These are phyloP conservation scores for Phyllotreta striolata DNA, from an alignment of 2,888 invertebrate species.

Conservation along the genomic window DNA sequence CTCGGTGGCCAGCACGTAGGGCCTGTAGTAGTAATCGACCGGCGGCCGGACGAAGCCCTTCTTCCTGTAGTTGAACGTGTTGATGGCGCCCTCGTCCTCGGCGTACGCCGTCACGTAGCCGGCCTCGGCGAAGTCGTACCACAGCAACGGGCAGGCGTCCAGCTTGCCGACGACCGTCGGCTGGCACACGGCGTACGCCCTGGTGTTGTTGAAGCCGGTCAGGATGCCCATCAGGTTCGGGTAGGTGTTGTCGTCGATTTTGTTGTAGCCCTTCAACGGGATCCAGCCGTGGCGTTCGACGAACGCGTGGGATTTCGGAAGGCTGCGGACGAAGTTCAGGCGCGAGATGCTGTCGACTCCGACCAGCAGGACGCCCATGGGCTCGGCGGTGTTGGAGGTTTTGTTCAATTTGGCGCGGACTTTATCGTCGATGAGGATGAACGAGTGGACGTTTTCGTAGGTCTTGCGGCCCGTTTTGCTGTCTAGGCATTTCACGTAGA, in stretches of 20 bases:
- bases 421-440: slow-evolving; percentile 52
- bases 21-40: slow-evolving; percentile 81
- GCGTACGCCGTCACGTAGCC: slow-evolving; percentile 82
- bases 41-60: slow-evolving; percentile 76
- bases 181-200: slow-evolving; percentile 63
- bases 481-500: slow-evolving; percentile 64
- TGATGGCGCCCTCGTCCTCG: slow-evolving; percentile 77
- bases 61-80: slow-evolving; percentile 78
- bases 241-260: slow-evolving; percentile 88
- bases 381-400: slow-evolving; percentile 48
- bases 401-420: slow-evolving; percentile 45
- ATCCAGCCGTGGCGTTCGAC: slow-evolving; percentile 65
- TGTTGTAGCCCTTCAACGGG: slow-evolving; percentile 59
- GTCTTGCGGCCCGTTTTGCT: slow-evolving; percentile 48
- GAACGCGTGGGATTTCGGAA: slow-evolving; percentile 73
- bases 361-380: slow-evolving; percentile 76
- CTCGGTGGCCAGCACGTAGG: slow-evolving; percentile 76
- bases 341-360: slow-evolving; percentile 89
- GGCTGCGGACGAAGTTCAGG: slow-evolving; percentile 77
- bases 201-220: slow-evolving; percentile 59
- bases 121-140: slow-evolving; percentile 75
- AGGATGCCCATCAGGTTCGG: slow-evolving; percentile 87
- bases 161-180: slow-evolving; percentile 65
- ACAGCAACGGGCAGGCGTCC: slow-evolving; percentile 78
- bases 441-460: slow-evolving; percentile 67